Evolutionary conservation across 2,113 vertebrate species (phyloP), one percentile per base, ranked within the genome.

Genomic region (Atrichornis clamosus): DNA sequence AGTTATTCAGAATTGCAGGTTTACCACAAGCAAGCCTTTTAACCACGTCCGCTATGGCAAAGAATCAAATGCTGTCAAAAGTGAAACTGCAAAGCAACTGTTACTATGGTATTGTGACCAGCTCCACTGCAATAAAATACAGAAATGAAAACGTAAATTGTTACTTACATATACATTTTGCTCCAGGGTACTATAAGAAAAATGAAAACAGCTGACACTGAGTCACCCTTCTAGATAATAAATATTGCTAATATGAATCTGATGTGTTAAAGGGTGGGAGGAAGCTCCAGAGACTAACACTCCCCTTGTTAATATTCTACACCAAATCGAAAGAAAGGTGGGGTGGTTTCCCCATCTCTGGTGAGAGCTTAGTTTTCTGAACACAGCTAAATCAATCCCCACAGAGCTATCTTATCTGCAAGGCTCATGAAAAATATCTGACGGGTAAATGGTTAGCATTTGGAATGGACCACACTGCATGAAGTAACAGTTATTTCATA

Each of bases 141-240:
- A 93, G 76, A 90, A 83, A 94, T 39, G 56, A 94, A 94, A 97
- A 96, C 68, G 56, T 70, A 90, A 95, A 90, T 92, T 89, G 56
- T 89, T 95, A 82, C 93, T 96, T 91, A 89, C 81, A 83, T 92
- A 95, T 88, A 96, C 68, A 72, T 91, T 96, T 97, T 95, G 65
- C 93, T 96, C 89, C 37, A 91, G 93, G 84, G 91, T 84, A 46
- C 84, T 58, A 76, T 91, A 94, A 94, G 89, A 93, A 95, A 97
- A 96, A 82, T 89, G 85, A 82, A 94, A 95, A 30, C 95, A 95
- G 89, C 92, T 91, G 90, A 95, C 86, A 91, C 39, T 81, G 90
- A 90, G 88, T 95, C 95, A 96, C 70, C 28, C 73, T 89, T 91
- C 78, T 73, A 92, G 78, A 94, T 84, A 82, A 73, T 93, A 96